phyloP scores from a whole-genome alignment of 1,140 invertebrate species.

The Drosophila littoralis region DNA sequence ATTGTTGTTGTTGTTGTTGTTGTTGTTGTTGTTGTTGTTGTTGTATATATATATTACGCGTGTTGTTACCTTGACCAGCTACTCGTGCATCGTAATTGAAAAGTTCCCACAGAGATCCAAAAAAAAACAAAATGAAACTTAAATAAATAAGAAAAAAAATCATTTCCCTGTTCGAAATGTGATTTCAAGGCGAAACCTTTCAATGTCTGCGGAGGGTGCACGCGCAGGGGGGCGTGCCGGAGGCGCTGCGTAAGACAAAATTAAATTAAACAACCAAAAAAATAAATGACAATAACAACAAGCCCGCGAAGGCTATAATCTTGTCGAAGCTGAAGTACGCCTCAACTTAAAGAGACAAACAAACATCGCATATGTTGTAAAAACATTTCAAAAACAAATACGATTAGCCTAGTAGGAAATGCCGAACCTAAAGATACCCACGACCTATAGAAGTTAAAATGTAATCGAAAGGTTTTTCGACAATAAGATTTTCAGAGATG shows the following conservation, averaged over 20 bases:
- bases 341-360: slow-evolving; percentile 18
- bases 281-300: slow-evolving; percentile 26
- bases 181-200: slow-evolving; percentile 52
- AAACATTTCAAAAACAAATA: slow-evolving; percentile 14
- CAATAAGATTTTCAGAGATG: no score
- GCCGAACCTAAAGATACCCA: slow-evolving; percentile 8
- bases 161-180: slow-evolving; percentile 56
- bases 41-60: slow-evolving; percentile 35
- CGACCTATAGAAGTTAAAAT: background rate
- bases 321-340: slow-evolving; percentile 30
- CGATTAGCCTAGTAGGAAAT: slow-evolving; percentile 1
- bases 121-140: slow-evolving; percentile 20
- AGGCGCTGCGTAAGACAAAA: slow-evolving; percentile 20
- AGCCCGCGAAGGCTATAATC: slow-evolving; percentile 36
- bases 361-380: slow-evolving; percentile 16
- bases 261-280: slow-evolving; percentile 4
- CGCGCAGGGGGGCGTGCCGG: slow-evolving; percentile 23
- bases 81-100: slow-evolving; percentile 44
- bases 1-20: slow-evolving; percentile 4
- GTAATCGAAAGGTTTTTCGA: no score
- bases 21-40: slow-evolving; percentile 22
- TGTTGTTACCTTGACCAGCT: slow-evolving; percentile 47
- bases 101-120: slow-evolving; percentile 59
- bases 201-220: slow-evolving; percentile 38
- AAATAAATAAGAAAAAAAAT: slow-evolving; percentile 49